Base-by-base conservation (phyloP, 2,113 vertebrate species). In the Elephantulus edwardii region DNA sequence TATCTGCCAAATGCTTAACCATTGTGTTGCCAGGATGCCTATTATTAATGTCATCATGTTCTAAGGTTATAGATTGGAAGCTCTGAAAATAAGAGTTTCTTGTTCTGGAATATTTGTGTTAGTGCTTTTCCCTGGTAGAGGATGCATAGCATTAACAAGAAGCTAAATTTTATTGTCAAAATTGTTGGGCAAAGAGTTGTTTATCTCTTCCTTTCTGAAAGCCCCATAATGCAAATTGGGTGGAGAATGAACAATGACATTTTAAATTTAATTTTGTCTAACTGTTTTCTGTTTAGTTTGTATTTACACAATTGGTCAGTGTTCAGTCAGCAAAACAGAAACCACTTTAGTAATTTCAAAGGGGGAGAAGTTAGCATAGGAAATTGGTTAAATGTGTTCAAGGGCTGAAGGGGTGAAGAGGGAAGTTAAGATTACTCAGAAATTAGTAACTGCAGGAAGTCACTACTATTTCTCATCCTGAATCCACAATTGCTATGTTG, bases 321-420 rank as follows among this genome's bases (percentile, higher is more conserved):
- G n/a, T 54, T 66, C 66, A 76, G 24, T 70, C 42, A 92, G 76
- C 77, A 64, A 68, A 78, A 75, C 48, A 33, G 86, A 90, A 92
- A 64, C 76, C 19, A 33, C 44, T 52, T 10, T 14, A 80, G 20
- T 50, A 79, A 87, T 94, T 88, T 91, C 19, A 70, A 33, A 54
- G 0, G 40, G 76, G 76, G 4, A 46, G 44, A 26, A 3, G 40
- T 56, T 79, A 62, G n/a, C 48, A 13, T 3, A 26, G 79, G 48
- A 90, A 81, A 54, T 4, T 71, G 35, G 13, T 54, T 52, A 86
- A 48, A 48, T 4, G 26, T 77, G 35, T 10, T 35, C 46, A 70
- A 80, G 71, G 33, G 4, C 44, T 24, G 4, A 56, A 58, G 20
- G 20, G 6, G 42, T 58, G 13, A 19, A 48, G 17, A 62, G 35